phyloP scores from a whole-genome alignment of 1,140 invertebrate genomes.

The Saccostrea glomerata region DNA sequence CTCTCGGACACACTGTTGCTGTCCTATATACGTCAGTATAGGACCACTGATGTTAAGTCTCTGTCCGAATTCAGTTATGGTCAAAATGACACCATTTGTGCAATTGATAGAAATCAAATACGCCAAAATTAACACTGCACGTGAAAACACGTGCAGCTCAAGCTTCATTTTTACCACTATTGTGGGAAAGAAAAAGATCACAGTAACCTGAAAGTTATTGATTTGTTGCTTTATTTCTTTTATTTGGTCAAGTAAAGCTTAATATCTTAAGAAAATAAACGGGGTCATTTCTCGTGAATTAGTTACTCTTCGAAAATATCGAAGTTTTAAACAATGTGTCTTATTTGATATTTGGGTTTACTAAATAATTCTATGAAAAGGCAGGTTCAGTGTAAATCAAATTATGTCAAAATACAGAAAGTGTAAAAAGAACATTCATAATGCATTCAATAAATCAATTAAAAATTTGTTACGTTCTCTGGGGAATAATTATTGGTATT shows the following conservation, averaged over 20 bases:
- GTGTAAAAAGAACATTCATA: too few species aligned
- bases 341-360: background rate
- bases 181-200: background rate
- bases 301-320: background rate
- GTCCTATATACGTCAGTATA: background rate
- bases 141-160: background rate
- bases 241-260: background rate
- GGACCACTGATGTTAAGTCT: background rate
- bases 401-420: too few species aligned
- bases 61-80: background rate
- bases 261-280: background rate
- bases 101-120: background rate
- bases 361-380: background rate
- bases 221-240: background rate
- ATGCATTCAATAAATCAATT: too few species aligned
- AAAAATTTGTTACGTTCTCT: too few species aligned
- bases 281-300: background rate
- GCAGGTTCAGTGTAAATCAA: background rate
- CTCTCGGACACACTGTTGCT: slow-evolving; percentile 5
- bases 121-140: background rate
- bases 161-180: background rate
- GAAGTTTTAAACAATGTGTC: background rate
- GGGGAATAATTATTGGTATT: too few species aligned
- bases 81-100: background rate
- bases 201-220: background rate